Base-by-base conservation (phyloP, 2,113 vertebrate genomes). In the Vimba vimba region DNA sequence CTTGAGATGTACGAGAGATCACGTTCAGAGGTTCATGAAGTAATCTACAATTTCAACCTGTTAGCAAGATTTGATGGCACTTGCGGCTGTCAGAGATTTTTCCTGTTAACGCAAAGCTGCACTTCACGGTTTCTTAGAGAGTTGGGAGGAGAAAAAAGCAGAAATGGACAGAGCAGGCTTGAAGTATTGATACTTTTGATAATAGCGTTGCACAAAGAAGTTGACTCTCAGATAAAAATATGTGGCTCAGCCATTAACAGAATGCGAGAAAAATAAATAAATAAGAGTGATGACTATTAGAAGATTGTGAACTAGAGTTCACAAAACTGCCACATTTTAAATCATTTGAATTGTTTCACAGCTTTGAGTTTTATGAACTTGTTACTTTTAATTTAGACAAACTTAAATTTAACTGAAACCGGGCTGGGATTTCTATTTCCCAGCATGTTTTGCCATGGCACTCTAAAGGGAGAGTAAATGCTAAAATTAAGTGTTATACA, bases 1-100 rank as follows among this genome's bases (percentile, higher is more conserved):
- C 57, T 83, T 19, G 68, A 73, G 43, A 50, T 50, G 59, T 79
- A 57, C 39, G 17, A 47, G 73, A n/a, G 87, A 90, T 64, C 82
- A 86, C 36, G 39, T 68, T 82, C 27, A 43, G 68, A 69, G 77
- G 47, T 27, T 73, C 78, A 75, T 86, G 11, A 76, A 85, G 89
- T 87, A 77, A 88, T 83, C 80, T 52, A 83, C 83, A 55, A 62
- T 83, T 87, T 79, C 62, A 64, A 21, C 39, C 62, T 82, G 74
- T 84, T 89, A 59, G 82, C 25, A 33, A 86, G 69, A 74, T 27
- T 30, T 76, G 59, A 76, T 76, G 82, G 45, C n/a, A 47, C 23
- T 64, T 74, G 17, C 33, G 76, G 43, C 45, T 30, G 71, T 12
- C 57, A 45, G 11, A 33, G 6, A 13, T 69, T 68, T 69, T 30